Percentiles rank a stretch among this genome's conserved stretches.
Conservation (phyloP, 2,113 vertebrate genomes). For the Cyanoliseus patagonus region DNA sequence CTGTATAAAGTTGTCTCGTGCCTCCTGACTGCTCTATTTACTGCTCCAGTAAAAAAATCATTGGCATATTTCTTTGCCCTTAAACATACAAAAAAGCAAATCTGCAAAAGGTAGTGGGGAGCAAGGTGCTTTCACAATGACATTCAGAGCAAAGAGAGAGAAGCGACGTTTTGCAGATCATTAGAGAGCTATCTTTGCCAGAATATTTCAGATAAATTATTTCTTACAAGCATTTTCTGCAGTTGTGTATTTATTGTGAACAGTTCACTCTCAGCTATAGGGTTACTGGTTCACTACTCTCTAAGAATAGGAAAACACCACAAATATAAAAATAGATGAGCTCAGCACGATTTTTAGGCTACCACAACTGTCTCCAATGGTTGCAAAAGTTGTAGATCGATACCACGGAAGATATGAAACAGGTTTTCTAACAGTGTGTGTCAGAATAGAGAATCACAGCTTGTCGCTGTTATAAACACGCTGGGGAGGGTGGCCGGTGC, state of each 20-base stretch:
- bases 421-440: not conserved
- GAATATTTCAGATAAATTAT: constrained; percentile 64
- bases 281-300: constrained; percentile 56
- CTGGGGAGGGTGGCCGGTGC: not conserved
- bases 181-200: constrained; percentile 76
- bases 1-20: not conserved
- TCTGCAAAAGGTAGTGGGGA: constrained; percentile 51
- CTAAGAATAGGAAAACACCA: constrained; percentile 68
- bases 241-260: constrained; percentile 33
- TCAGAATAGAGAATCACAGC: not conserved
- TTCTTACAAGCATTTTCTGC: constrained; percentile 59
- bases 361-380: constrained; percentile 48
- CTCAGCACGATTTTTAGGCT: constrained; percentile 62
- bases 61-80: constrained; percentile 31
- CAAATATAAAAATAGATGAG: constrained; percentile 74
- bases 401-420: constrained; percentile 48
- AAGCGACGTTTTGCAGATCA: constrained; percentile 51
- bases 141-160: constrained; percentile 66
- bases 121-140: constrained; percentile 56
- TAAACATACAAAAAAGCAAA: constrained; percentile 59
- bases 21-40: constrained; percentile 8
- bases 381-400: constrained; percentile 30
- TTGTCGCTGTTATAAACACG: not conserved
- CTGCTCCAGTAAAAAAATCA: constrained; percentile 22
- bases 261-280: constrained; percentile 54